A percentile compares a stretch with the other conserved stretches of the same genome.
These are phyloP conservation scores for Euclidia mi DNA, from an alignment of 2,888 invertebrate species.

Conservation along the genomic window DNA sequence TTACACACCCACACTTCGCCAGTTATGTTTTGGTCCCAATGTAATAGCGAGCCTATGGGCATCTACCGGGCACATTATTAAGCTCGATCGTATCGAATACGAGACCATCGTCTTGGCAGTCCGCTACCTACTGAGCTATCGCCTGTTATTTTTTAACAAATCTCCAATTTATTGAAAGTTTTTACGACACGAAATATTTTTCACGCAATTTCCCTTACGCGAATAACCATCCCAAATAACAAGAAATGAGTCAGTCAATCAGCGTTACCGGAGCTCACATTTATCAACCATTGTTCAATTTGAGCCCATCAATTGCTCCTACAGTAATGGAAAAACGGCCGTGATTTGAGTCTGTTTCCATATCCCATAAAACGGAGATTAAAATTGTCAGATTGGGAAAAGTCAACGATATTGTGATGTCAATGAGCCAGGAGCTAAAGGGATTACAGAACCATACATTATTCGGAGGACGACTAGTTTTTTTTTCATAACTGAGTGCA, in stretches of 20 bases:
- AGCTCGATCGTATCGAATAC: too few relatives aligned
- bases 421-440: slow-evolving; percentile 25
- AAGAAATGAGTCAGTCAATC: slow-evolving; percentile 59
- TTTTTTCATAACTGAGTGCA: slow-evolving; percentile 18
- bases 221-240: slow-evolving; percentile 9
- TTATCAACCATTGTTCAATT: slow-evolving; percentile 67
- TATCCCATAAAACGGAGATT: slow-evolving; percentile 56
- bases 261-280: slow-evolving; percentile 52
- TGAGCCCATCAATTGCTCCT: slow-evolving; percentile 63
- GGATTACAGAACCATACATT: slow-evolving; percentile 39
- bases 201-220: too few relatives aligned
- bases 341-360: slow-evolving; percentile 51
- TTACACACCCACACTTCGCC: too few relatives aligned
- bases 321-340: slow-evolving; percentile 55
- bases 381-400: slow-evolving; percentile 57
- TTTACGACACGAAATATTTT: too few relatives aligned
- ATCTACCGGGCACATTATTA: too few relatives aligned
- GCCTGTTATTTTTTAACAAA: too few relatives aligned
- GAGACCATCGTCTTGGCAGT: too few relatives aligned
- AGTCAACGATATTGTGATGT: slow-evolving; percentile 38
- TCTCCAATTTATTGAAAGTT: too few relatives aligned
- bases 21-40: too few relatives aligned
- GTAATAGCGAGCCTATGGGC: too few relatives aligned
- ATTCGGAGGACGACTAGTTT: slow-evolving; percentile 24
- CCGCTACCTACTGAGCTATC: too few relatives aligned